Evolutionary conservation across 2,113 vertebrate genomes (phyloP).

Genomic region (Ochotona curzoniae): DNA sequence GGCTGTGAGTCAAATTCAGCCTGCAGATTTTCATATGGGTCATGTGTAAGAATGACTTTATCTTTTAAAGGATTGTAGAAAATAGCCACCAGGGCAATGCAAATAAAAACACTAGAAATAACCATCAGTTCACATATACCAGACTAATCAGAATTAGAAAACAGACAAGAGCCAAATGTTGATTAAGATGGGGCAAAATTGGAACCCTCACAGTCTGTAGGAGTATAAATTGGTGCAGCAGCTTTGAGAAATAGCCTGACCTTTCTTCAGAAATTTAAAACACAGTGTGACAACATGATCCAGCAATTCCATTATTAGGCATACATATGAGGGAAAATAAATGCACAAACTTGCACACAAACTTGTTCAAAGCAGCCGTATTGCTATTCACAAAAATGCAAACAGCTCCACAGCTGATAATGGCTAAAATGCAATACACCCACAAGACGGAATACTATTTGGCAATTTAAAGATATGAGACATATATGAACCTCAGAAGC

Average conservation of each 20-base stretch:
- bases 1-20: neutral
- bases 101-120: neutral
- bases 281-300: neutral
- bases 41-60: neutral
- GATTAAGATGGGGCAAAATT: neutral
- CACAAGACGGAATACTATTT: neutral
- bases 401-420: neutral
- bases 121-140: neutral
- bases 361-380: neutral
- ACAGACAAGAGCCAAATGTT: neutral
- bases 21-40: neutral
- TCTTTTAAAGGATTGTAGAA: neutral
- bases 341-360: neutral
- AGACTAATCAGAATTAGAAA: neutral
- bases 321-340: constrained; percentile 1
- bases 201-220: neutral
- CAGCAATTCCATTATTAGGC: neutral
- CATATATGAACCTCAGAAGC: neutral
- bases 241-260: neutral
- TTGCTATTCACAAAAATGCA: neutral
- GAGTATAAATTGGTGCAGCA: neutral
- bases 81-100: neutral
- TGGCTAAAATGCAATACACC: neutral
- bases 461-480: neutral
- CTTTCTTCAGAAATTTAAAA: neutral